Evolutionary conservation across 2,113 vertebrate species (phyloP), one percentile per base, ranked within the genome.

Genomic region (Calypte anna): DNA sequence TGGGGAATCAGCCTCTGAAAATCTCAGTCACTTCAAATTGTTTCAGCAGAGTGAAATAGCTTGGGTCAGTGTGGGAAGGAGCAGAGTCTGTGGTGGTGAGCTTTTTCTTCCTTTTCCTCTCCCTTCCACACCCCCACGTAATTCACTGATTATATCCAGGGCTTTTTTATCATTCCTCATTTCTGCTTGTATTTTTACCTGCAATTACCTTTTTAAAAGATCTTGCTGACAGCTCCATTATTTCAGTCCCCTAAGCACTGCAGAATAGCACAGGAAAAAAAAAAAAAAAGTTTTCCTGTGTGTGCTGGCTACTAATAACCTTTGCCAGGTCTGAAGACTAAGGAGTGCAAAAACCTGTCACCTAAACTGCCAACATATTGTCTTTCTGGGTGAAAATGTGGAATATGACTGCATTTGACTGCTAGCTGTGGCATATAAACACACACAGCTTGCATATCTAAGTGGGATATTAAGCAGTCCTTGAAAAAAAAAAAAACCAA

Each of bases 1-100:
- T 83, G 79, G 88, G 46, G 57, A 91, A 91, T 69, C 25, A 50
- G 66, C 36, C 28, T 76, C 74, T 91, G 78, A 67, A 97, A 89
- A 22, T 77, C 33, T 48, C 53, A 15, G 36, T 94, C 38, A 51
- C 70, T 78, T 54, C 24, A 33, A 90, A 91, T 87, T 96, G 24
- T 51, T 81, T 92, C 55, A 68, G 14, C 24, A 68, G 54, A 73
- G 23, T 27, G 43, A 93, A 50, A 86, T 72, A 84, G 6, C 51
- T 82, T 88, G 36, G 64, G 68, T 88, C 30, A 72, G 18, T n/a
- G 28, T 73, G 22, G 59, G 30, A 82, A 81, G 53, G 6, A 50
- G 24, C n/a, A 70, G 48, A 48, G 5, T 44, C 38, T n/a, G 22
- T 40, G 36, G 24, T 76, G 44, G 30, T 50, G 33, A 86, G 4